Base-by-base conservation (phyloP, 1,140 invertebrate species). In the Drosophila pandora region DNA sequence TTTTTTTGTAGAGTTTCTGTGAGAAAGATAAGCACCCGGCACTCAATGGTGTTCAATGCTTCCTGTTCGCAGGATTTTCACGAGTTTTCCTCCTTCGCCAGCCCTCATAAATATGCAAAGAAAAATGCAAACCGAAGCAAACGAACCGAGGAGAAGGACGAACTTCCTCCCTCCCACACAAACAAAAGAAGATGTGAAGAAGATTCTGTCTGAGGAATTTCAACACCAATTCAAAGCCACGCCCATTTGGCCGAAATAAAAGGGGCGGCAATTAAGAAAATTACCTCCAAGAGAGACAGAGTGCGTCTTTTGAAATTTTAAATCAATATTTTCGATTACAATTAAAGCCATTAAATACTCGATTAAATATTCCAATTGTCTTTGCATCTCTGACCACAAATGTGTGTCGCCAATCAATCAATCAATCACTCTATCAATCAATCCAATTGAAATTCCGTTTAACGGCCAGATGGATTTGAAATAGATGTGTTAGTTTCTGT, bases 21-120 rank as follows among this genome's bases (percentile, higher is more conserved):
- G 21, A n/a, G 13, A 49, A 30, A 57, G 64, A 69, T 69, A 69
- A 69, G 67, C 64, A 41, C 50, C 34, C 32, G 25, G 9, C 63
- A 48, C 41, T 69, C 63, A 64, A 56, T 56, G 65, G 23, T 23
- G 43, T 69, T 69, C 67, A 69, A 69, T 69, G 67, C 32, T 37
- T 72, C 23, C 39, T 62, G 30, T 45, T 41, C 21, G 21, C 10
- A 9, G 37, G 8, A 30, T 61, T 37, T 32, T n/a, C 69, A 52
- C 28, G 47, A 34, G 17, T 49, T 39, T 34, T 60, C 28, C 22
- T 54, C 8, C 12, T 12, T 12, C n/a, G 37, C 41, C 13, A 58
- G 8, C 72, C 82, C 77, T 87, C 68, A 87, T 87, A 84, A 81
- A 84, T 87, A 87, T 85, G 80, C 80, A 80, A 84, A 80, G 73